Evolutionary conservation across 1,140 invertebrate species (phyloP).

Genomic region (Drosophila orena): DNA sequence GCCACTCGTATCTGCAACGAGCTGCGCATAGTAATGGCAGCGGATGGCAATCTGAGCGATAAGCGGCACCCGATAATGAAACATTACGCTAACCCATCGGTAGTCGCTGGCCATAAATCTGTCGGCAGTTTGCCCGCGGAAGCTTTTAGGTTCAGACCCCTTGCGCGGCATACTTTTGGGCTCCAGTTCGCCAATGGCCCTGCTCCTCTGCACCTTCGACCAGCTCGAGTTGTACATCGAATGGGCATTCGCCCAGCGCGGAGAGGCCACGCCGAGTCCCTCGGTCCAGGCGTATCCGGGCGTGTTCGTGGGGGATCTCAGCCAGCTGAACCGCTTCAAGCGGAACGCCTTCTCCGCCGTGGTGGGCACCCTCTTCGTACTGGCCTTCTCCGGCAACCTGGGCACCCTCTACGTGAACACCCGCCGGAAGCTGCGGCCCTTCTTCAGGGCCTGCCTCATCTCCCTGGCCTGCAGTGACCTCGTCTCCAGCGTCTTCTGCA

Average conservation of each 20-base stretch:
- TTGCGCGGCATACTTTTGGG: slow-evolving; percentile 50
- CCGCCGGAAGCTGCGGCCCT: slow-evolving; percentile 66
- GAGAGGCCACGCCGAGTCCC: slow-evolving; percentile 6
- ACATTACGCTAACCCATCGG: slow-evolving; percentile 18
- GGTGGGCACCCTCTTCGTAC: slow-evolving; percentile 34
- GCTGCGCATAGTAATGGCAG: slow-evolving; percentile 44
- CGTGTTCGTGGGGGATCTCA: slow-evolving; percentile 45
- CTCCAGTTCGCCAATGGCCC: slow-evolving; percentile 34
- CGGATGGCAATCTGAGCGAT: slow-evolving; percentile 59
- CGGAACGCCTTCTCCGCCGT: slow-evolving; percentile 35
- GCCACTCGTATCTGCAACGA: slow-evolving; percentile 28
- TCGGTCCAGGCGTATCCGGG: slow-evolving; percentile 22
- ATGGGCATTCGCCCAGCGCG: slow-evolving; percentile 20
- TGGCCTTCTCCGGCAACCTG: slow-evolving; percentile 67
- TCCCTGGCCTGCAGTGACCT: slow-evolving; percentile 85
- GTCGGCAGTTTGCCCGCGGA: slow-evolving; percentile 24
- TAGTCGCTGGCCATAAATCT: slow-evolving; percentile 33
- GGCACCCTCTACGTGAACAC: slow-evolving; percentile 68
- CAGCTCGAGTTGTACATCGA: slow-evolving; percentile 32
- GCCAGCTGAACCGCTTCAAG: slow-evolving; percentile 27
- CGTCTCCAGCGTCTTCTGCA: slow-evolving; percentile 69
- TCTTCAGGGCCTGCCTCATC: slow-evolving; percentile 84
- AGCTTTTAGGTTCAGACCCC: slow-evolving; percentile 13
- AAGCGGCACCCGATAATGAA: slow-evolving; percentile 38
- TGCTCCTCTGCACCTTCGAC: slow-evolving; percentile 38